A percentile compares a stretch with the other conserved stretches of the same genome.
Conservation (phyloP, 1,140 invertebrate genomes). For the Steinernema feltiae region DNA sequence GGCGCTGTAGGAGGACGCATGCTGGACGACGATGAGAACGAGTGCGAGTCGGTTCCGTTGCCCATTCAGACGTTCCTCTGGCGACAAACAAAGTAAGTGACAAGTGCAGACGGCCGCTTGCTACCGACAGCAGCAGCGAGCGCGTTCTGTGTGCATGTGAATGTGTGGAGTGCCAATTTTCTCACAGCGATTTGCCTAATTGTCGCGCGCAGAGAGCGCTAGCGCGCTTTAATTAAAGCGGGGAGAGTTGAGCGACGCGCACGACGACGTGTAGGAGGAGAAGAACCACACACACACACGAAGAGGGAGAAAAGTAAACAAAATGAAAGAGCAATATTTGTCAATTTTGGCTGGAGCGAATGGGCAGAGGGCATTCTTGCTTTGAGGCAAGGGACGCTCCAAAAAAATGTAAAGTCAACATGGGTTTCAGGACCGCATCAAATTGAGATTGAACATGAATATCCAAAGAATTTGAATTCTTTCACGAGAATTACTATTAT, state of each 20-base stretch:
- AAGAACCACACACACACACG: not conserved
- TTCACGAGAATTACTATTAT: too few species aligned
- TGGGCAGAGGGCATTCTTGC: too few species aligned
- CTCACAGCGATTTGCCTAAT: conserved; percentile 13
- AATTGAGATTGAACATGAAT: conserved; percentile 10
- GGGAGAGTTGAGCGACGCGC: not conserved
- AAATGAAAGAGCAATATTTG: conserved; percentile 20
- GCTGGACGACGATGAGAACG: conserved; percentile 39
- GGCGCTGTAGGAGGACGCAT: conserved; percentile 35
- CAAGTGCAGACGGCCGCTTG: too few species aligned
- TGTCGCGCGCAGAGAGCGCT: not conserved
- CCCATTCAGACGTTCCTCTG: conserved; percentile 95
- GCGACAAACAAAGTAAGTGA: conserved; percentile 78
- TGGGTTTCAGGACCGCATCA: not conserved
- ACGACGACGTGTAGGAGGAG: not conserved
- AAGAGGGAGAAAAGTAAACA: conserved; percentile 3
- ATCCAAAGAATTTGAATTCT: too few species aligned
- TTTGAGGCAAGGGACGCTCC: too few species aligned
- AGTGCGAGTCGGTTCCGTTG: conserved; percentile 71
- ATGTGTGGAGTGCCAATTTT: not conserved
- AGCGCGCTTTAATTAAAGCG: not conserved
- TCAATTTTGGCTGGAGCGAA: too few species aligned
- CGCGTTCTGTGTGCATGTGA: not conserved
- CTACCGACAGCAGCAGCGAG: not conserved
- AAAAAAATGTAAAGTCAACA: too few species aligned